Percentiles rank a stretch among this genome's conserved stretches.
These are phyloP conservation scores for Picus viridis DNA, from an alignment of 2,797 vertebrate genomes.

Conservation along the genomic window DNA sequence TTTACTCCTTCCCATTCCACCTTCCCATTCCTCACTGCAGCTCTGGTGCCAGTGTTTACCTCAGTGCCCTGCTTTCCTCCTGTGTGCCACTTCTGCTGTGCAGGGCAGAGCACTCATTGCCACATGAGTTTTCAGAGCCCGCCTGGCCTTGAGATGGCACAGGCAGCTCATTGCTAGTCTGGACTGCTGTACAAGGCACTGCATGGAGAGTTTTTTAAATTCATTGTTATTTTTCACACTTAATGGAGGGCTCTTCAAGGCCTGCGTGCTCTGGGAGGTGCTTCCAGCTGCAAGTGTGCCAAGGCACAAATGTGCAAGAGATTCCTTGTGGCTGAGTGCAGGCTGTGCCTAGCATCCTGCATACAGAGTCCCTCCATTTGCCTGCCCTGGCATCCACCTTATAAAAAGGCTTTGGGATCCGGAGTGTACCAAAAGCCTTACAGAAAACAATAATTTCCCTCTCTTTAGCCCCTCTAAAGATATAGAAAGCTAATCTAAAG, in stretches of 20 bases:
- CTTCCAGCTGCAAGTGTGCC: not conserved
- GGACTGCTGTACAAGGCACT: not conserved
- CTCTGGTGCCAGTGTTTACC: fast-evolving
- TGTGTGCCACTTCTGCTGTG: fast-evolving
- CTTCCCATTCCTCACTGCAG: not conserved
- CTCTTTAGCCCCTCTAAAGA: not conserved
- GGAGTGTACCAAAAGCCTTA: not conserved
- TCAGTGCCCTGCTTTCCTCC: not conserved
- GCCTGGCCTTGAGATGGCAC: fast-evolving
- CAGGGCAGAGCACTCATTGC: not conserved
- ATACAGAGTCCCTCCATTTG: fast-evolving
- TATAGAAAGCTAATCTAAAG: not conserved
- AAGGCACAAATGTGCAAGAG: not conserved
- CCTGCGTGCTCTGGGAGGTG: fast-evolving
- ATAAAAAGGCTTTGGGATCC: not conserved
- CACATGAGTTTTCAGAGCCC: fast-evolving
- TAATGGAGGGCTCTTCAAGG: not conserved
- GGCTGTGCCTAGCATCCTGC: not conserved
- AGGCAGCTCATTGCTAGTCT: fast-evolving
- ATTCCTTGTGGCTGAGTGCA: fast-evolving
- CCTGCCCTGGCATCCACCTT: not conserved
- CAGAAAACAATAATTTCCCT: not conserved
- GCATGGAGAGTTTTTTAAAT: not conserved
- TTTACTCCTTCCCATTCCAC: fast-evolving
- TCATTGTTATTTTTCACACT: not conserved